Base-by-base conservation (phyloP, 2,888 invertebrate species). In the Mimumesa dahlbomi region DNA sequence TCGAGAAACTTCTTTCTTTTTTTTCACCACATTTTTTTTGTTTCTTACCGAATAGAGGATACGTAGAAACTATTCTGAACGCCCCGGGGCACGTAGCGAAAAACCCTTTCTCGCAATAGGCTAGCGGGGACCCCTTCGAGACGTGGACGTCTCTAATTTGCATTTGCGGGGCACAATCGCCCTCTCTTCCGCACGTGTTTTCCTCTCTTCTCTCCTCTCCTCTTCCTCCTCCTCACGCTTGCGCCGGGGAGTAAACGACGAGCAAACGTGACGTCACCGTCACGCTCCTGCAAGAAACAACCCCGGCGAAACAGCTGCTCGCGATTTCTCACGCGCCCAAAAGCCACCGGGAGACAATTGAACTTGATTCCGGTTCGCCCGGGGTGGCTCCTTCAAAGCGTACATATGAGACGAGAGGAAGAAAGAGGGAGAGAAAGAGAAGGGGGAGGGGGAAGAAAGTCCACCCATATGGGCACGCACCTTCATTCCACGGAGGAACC, bases 251-350 rank as follows among this genome's bases (percentile, higher is more conserved):
- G 65, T 73, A 61, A 70, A 64, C 76, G 79, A 63, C 58, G 59
- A 69, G 74, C 74, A 73, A 76, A 72, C 74, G 74, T 69, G 69
- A 74, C 61, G 68, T 79, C 46, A 79, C 73, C n/a, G 75, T 70
- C 72, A 75, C 62, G 13, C 9, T 21, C 53, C 11, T 49, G 58
- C 50, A 36, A 64, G 62, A 36, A 68, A 62, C 72, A 54, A 59
- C 71, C 64, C 63, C 66, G 42, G 16, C n/a, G n/a, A 49, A 78
- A 85, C 88, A 88, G 87, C 88, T 88, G 88, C 87, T 81, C 80
- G 84, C 79, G 82, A 86, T 87, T 88, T 88, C 88, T 88, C 88
- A 88, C 88, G 88, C 85, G 88, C 84, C 85, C 87, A 84, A 86
- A 88, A 87, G 87, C 87, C 85, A 88, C 83, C 83, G 84, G 82